Base-by-base conservation (phyloP, 1,140 invertebrate species). In the Sinella curviseta region DNA sequence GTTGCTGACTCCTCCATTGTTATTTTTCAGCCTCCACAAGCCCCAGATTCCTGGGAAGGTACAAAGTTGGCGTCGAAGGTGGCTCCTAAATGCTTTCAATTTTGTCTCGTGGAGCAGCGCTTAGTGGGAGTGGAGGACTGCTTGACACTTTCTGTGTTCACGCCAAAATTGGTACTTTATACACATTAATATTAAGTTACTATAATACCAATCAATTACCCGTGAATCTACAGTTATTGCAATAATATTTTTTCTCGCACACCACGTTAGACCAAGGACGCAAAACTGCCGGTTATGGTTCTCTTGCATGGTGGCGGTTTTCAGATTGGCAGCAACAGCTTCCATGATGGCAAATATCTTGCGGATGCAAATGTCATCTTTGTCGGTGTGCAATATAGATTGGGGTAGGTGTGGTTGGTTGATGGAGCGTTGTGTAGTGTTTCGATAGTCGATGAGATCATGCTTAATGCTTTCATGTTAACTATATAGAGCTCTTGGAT, bases 281-380 rank as follows among this genome's bases (percentile, higher is more conserved):
- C 12, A 16, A 60, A 60, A 12, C 33, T 67, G 31, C 78, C 78
- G 20, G 78, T 79, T 16, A 80, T 80, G 1, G 78, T 80, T 33
- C 73, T 48, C 1, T 12, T 80, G 20, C 75, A 80, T 34, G 78
- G 78, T 0, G 78, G 78, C 0, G 33, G 34, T 17, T 79, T 79
- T 33, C 57, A 76, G 74, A 67, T 76, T 34, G 74, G 73, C 0
- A 31, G 54, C 26, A 24, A 35, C 30, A 48, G 35, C 60, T 33
- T 67, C 3, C 35, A 12, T 70, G 57, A 54, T 48, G 34, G 16
- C 54, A 65, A 16, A 16, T 82, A 80, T 35, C 78, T 83, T 75
- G 81, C 80, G 30, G 83, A 84, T 77, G 78, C 81, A 67, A 77
- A 81, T 39, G 75, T 77, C 1, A 31, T 77, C 8, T 16, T 55